Base-by-base conservation (phyloP, 2,113 vertebrate species). In the Archilochus colubris region DNA sequence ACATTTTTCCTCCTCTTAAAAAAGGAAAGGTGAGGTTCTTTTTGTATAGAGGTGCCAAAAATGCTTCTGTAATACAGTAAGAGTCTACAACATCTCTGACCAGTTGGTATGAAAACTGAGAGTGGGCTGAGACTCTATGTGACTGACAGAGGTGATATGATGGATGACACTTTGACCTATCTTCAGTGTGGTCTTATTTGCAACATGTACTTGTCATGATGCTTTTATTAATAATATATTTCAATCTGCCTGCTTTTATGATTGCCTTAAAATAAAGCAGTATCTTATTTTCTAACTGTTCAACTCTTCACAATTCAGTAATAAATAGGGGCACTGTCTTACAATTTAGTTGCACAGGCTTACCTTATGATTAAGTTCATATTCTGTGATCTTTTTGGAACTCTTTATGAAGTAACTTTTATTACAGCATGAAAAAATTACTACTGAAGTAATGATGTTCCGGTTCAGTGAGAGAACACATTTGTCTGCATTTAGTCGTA, bases 401-500 rank as follows among this genome's bases (percentile, higher is more conserved):
- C 33, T 31, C 10, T 88, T 86, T 83, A 79, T 93, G 61, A 86
- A 93, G 57, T 87, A 62, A 24, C 40, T 93, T 81, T 43, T 75
- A 81, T 78, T 91, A 57, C 43, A 89, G 57, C 46, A 77, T 67
- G 33, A 75, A 91, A 89, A 88, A 92, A 91, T 73, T 75, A 61
- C 30, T 82, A 1, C 54, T 57, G 69, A 68, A 91, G 69, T 96
- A 90, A 91, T 82, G 83, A 66, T 88, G 93, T 93, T 95, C 66
- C 69, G 58, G 7, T 86, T 95, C 86, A 94, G 28, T 64, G 85
- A 91, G 66, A 89, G 50, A 84, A 50, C 24, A 19, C 70, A 63
- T 94, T 90, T 93, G n/a, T 88, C 82, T 93, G 64, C n/a, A 54
- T 83, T 93, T 95, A 82, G 36, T 89, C 82, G 38, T 68, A 33